Percentiles rank a stretch among this genome's conserved stretches.
Conservation (phyloP, 2,113 vertebrate genomes). For the Plectropomus leopardus region DNA sequence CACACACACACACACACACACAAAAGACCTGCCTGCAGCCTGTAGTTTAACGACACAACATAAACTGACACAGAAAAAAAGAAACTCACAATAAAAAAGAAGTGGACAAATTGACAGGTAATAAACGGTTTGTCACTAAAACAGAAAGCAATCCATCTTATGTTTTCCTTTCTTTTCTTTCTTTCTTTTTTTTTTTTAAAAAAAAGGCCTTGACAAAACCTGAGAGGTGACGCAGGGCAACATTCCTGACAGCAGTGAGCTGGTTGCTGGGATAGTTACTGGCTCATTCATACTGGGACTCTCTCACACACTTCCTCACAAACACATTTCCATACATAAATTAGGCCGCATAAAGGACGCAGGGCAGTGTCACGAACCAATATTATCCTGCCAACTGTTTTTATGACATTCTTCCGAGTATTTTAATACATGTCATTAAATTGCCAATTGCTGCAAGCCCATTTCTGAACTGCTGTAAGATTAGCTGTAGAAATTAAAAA, state of each 20-base stretch:
- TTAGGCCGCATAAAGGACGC: not conserved
- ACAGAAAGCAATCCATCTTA: conserved; percentile 49
- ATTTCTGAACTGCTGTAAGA: conserved; percentile 27
- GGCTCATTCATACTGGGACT: conserved; percentile 1
- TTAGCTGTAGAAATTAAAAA: conserved; percentile 17
- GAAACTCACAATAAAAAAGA: conserved; percentile 38
- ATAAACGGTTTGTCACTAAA: conserved; percentile 55
- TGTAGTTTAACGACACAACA: conserved; percentile 10
- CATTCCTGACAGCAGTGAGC: conserved; percentile 66
- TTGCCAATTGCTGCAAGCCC: conserved; percentile 17
- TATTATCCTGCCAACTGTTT: conserved; percentile 16
- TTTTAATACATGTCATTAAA: conserved; percentile 50
- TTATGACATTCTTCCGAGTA: conserved; percentile 27
- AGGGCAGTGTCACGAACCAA: conserved; percentile 1
- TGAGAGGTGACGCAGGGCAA: conserved; percentile 38
- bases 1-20: not conserved
- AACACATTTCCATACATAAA: conserved; percentile 5
- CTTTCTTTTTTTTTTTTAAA: too few species aligned
- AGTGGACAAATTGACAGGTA: conserved; percentile 54
- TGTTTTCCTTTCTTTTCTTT: conserved; percentile 20
- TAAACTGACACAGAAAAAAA: not conserved
- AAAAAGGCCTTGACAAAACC: conserved; percentile 36
- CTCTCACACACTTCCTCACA: conserved; percentile 15
- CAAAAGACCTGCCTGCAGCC: not conserved
- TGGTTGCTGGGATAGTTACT: conserved; percentile 62